Conservation (phyloP, 2,797 vertebrate genomes). For the Amniataba percoides region DNA sequence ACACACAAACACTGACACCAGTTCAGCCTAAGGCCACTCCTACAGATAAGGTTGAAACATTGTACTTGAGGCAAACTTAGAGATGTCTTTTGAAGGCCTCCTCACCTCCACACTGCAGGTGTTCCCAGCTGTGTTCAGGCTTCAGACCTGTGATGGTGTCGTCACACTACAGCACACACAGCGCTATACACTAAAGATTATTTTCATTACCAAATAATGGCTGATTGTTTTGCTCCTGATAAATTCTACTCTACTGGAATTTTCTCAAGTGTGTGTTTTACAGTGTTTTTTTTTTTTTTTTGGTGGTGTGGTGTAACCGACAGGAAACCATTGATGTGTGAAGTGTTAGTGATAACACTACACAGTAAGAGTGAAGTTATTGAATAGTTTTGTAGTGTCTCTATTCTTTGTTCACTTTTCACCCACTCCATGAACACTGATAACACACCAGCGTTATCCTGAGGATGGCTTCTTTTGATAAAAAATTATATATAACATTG, state of each 20-base stretch:
- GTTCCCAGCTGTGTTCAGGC: background rate
- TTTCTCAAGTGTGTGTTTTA: too few species aligned
- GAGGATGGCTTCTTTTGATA: too few species aligned
- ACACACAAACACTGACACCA: slow-evolving; percentile 10
- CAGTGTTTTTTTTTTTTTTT: too few species aligned
- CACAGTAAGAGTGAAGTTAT: too few species aligned
- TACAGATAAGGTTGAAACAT: background rate
- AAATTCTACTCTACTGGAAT: background rate
- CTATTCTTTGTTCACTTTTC: too few species aligned
- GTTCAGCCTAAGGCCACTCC: background rate
- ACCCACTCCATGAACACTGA: too few species aligned
- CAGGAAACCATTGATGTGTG: too few species aligned
- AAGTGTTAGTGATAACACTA: too few species aligned
- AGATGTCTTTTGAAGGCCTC: background rate
- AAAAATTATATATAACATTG: too few species aligned
- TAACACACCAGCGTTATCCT: too few species aligned
- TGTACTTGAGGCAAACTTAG: background rate
- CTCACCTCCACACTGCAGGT: background rate
- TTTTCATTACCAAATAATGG: background rate
- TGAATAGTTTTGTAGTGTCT: too few species aligned
- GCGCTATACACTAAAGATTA: background rate
- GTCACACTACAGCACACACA: background rate
- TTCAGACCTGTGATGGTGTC: background rate
- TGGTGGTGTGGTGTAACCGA: too few species aligned
- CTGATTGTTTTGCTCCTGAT: background rate